Conservation (phyloP, 2,113 vertebrate genomes). For the Nycticryphes semicollaris region DNA sequence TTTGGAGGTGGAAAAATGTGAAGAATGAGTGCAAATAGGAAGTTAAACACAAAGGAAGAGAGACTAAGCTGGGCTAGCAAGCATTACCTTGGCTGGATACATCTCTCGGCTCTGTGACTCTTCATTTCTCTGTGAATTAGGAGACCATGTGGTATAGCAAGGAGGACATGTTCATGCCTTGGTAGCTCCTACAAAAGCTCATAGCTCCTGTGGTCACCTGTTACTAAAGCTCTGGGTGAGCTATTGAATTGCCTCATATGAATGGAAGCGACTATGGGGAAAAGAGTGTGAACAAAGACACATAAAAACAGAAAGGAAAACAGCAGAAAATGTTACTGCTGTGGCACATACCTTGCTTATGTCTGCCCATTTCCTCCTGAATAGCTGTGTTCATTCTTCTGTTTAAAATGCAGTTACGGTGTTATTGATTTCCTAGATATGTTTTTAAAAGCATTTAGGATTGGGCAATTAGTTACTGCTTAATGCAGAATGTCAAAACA, state of each 20-base stretch:
- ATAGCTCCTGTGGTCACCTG: neutral
- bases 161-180: neutral
- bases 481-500: constrained; percentile 95
- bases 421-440: constrained; percentile 85
- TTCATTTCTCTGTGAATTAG: neutral
- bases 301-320: neutral
- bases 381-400: constrained; percentile 34
- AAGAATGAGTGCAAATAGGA: neutral
- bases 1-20: neutral
- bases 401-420: constrained; percentile 67
- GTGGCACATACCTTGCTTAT: neutral
- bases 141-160: neutral
- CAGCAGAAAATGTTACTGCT: neutral
- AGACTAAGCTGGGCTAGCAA: neutral
- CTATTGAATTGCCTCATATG: neutral
- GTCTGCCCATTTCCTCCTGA: neutral
- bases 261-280: neutral
- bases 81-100: neutral
- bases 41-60: neutral
- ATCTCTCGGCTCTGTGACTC: neutral
- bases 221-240: neutral
- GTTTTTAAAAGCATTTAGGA: constrained; percentile 91
- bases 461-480: constrained; percentile 91
- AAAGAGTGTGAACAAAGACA: neutral
- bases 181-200: neutral